Conservation (phyloP, 2,113 vertebrate species). For the Salvator merianae region DNA sequence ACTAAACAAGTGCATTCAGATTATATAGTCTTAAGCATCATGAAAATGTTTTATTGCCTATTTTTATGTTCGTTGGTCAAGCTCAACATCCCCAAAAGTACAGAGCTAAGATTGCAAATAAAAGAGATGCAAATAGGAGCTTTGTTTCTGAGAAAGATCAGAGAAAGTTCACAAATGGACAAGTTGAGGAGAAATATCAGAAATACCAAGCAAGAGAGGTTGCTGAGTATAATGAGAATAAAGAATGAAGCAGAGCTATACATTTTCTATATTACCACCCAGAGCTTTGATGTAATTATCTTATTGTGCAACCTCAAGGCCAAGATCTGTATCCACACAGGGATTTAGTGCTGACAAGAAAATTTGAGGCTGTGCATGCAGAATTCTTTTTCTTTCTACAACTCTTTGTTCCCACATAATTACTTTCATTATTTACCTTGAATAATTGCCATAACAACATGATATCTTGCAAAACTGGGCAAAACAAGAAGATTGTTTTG, state of each 20-base stretch:
- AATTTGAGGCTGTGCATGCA: background rate
- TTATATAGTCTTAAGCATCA: background rate
- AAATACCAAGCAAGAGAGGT: background rate
- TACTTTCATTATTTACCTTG: slow-evolving; percentile 7
- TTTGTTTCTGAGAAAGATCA: too few relatives aligned
- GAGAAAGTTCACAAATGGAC: background rate
- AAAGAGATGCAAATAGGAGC: background rate
- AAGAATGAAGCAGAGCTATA: background rate
- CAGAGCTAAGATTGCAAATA: background rate
- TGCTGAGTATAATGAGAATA: too few relatives aligned
- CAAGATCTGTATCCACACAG: background rate
- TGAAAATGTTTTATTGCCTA: background rate
- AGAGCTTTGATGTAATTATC: background rate
- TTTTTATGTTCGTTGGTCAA: background rate
- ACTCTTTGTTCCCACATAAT: slow-evolving; percentile 18
- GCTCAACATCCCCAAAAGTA: background rate
- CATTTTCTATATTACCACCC: background rate
- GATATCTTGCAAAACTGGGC: background rate
- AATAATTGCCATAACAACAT: slow-evolving; percentile 23
- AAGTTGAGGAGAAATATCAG: background rate
- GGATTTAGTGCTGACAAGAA: background rate
- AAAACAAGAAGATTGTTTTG: slow-evolving; percentile 4
- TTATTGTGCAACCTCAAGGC: background rate
- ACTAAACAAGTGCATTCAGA: background rate
- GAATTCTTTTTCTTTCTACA: background rate